These are phyloP conservation scores for Heliopora coerulea DNA, from an alignment of 92 coral and sea anemone genomes.

Conservation along the genomic window DNA sequence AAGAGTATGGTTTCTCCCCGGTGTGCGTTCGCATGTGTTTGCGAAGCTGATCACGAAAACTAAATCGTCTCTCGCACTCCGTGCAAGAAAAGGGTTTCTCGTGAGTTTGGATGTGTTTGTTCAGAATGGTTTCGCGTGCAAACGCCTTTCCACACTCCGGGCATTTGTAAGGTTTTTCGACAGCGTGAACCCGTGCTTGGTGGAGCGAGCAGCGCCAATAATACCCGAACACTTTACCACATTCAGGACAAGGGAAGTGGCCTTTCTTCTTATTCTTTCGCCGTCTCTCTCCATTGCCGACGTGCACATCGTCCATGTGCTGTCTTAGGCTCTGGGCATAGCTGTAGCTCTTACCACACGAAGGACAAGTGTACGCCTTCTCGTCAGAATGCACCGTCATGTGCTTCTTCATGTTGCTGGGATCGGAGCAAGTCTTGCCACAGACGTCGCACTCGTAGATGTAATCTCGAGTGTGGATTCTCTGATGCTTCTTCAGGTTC, in stretches of 20 bases:
- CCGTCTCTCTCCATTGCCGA: slow-evolving; percentile 22
- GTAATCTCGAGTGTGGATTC: slow-evolving; percentile 37
- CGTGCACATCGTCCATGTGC: slow-evolving; percentile 41
- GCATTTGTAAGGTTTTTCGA: slow-evolving; percentile 26
- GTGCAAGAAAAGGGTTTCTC: slow-evolving; percentile 32
- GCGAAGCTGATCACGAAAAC: slow-evolving; percentile 36
- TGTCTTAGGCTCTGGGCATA: slow-evolving; percentile 42
- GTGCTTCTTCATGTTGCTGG: slow-evolving; percentile 39
- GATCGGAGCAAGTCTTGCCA: slow-evolving; percentile 33
- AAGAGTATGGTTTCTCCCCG: slow-evolving; percentile 22
- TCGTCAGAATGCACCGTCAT: slow-evolving; percentile 41
- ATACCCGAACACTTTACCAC: slow-evolving; percentile 37
- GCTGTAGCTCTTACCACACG: slow-evolving; percentile 41
- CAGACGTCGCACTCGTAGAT: slow-evolving; percentile 31
- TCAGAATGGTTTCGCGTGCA: slow-evolving; percentile 34
- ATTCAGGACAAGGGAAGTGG: slow-evolving; percentile 42
- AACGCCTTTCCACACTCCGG: slow-evolving; percentile 38
- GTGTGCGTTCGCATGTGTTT: slow-evolving; percentile 30
- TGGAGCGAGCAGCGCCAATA: slow-evolving; percentile 41
- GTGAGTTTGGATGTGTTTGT: slow-evolving; percentile 42
- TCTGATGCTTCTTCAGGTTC: slow-evolving; percentile 27
- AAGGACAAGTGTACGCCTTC: slow-evolving; percentile 36
- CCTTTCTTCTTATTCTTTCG: slow-evolving; percentile 24
- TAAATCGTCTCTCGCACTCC: slow-evolving; percentile 19
- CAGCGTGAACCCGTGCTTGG: slow-evolving; percentile 34